These are phyloP conservation scores for Pantala flavescens DNA, from an alignment of 1,140 invertebrate genomes.

Conservation along the genomic window DNA sequence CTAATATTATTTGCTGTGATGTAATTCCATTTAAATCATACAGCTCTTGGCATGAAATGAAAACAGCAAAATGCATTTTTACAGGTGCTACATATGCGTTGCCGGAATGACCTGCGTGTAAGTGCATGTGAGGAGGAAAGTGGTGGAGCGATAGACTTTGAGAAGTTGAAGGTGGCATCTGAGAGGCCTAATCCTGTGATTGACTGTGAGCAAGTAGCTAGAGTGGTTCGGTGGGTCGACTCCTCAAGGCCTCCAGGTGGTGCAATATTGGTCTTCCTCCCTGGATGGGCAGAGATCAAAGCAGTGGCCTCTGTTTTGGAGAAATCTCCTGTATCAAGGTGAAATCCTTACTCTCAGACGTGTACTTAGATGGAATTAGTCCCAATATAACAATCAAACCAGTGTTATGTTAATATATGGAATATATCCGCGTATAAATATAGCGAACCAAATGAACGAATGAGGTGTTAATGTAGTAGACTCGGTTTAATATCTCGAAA, in stretches of 20 bases:
- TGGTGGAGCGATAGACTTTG: not conserved
- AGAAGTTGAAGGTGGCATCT: not conserved
- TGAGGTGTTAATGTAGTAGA: too few relatives aligned
- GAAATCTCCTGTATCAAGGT: not conserved
- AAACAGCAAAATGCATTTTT: too few relatives aligned
- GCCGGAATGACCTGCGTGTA: not conserved
- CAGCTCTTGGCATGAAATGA: too few relatives aligned
- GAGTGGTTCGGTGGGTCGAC: conserved; percentile 34
- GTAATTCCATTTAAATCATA: too few relatives aligned
- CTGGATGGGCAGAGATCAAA: conserved; percentile 48
- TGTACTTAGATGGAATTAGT: too few relatives aligned
- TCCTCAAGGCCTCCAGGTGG: conserved; percentile 35
- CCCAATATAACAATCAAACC: too few relatives aligned
- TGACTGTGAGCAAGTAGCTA: conserved; percentile 26
- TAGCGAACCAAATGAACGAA: too few relatives aligned
- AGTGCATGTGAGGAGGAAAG: not conserved
- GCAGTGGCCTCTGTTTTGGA: conserved; percentile 30
- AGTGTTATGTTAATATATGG: too few relatives aligned
- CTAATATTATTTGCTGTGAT: too few relatives aligned
- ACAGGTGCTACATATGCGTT: not conserved
- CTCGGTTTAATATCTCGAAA: too few relatives aligned
- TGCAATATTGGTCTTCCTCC: conserved; percentile 53
- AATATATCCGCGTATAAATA: too few relatives aligned
- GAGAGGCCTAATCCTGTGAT: conserved; percentile 18
- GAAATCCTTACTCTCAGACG: not conserved